phyloP scores from a whole-genome alignment of 2,888 invertebrate genomes.

The Nudaria mundana region DNA sequence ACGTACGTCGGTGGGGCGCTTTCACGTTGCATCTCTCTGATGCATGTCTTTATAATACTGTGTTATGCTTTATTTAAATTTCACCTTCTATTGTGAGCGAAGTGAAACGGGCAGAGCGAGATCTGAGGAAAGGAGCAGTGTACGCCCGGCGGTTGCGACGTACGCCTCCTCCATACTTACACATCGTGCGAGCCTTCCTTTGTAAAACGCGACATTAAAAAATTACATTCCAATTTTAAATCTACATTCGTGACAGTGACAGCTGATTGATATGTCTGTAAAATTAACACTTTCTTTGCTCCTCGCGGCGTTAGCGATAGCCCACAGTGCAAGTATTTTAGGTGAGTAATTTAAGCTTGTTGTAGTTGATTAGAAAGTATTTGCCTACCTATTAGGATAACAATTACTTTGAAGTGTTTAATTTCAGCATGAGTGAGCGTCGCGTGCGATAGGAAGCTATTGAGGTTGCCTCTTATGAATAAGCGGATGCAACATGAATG shows the following conservation, averaged over 20 bases:
- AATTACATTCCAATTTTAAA: constrained; percentile 25
- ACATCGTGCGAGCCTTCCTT: constrained; percentile 36
- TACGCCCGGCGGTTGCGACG: constrained; percentile 61
- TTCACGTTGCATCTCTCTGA: constrained; percentile 70
- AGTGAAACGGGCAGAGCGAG: constrained; percentile 71
- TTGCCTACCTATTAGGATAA: constrained; percentile 13
- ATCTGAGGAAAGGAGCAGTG: constrained; percentile 74
- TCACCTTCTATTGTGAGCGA: constrained; percentile 79
- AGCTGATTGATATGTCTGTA: constrained; percentile 56
- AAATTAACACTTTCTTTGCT: constrained; percentile 63
- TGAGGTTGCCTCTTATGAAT: constrained; percentile 24
- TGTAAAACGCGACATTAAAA: constrained; percentile 46
- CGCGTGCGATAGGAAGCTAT: constrained; percentile 26
- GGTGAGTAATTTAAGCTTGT: constrained; percentile 57
- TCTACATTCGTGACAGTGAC: constrained; percentile 30
- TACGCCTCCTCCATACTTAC: constrained; percentile 53
- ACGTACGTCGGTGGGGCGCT: constrained; percentile 38
- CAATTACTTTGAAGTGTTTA: constrained; percentile 26
- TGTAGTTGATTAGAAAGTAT: constrained; percentile 28
- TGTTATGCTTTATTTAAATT: constrained; percentile 79
- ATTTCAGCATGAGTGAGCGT: constrained; percentile 25
- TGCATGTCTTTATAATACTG: constrained; percentile 68
- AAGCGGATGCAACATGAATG: constrained; percentile 19
- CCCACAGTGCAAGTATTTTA: constrained; percentile 65
- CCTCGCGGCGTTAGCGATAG: constrained; percentile 47